Evolutionary conservation across 2,888 invertebrate species (phyloP).

Genomic region (Euphydryas editha): DNA sequence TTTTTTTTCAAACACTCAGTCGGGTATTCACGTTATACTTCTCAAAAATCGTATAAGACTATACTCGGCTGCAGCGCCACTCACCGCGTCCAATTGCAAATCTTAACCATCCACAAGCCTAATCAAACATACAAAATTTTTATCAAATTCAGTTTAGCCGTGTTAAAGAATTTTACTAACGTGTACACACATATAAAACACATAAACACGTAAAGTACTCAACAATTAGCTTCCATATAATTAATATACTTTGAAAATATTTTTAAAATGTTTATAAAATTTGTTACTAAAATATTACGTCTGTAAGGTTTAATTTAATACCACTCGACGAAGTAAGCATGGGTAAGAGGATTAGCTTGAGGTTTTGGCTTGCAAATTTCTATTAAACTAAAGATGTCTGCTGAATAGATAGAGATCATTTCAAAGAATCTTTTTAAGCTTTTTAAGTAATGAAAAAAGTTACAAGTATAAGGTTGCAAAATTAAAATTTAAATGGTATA

Average conservation of each 20-base stretch:
- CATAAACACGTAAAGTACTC: too few species aligned
- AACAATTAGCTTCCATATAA: too few species aligned
- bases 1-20: too few species aligned
- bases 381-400: background rate
- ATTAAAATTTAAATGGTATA: background rate
- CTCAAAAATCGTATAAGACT: too few species aligned
- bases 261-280: background rate
- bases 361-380: background rate
- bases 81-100: too few species aligned
- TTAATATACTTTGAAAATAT: background rate
- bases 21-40: too few species aligned
- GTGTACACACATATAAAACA: too few species aligned
- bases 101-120: too few species aligned
- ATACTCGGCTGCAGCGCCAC: too few species aligned
- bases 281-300: background rate
- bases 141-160: too few species aligned
- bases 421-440: background rate
- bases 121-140: too few species aligned
- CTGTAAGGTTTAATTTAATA: slow-evolving; percentile 3
- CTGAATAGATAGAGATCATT: background rate
- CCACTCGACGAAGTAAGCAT: background rate
- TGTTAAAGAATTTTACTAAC: too few species aligned
- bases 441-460: slow-evolving; percentile 1
- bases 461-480: background rate
- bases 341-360: background rate